These are phyloP conservation scores for Riptortus pedestris DNA, from an alignment of 1,140 invertebrate species.

Conservation along the genomic window DNA sequence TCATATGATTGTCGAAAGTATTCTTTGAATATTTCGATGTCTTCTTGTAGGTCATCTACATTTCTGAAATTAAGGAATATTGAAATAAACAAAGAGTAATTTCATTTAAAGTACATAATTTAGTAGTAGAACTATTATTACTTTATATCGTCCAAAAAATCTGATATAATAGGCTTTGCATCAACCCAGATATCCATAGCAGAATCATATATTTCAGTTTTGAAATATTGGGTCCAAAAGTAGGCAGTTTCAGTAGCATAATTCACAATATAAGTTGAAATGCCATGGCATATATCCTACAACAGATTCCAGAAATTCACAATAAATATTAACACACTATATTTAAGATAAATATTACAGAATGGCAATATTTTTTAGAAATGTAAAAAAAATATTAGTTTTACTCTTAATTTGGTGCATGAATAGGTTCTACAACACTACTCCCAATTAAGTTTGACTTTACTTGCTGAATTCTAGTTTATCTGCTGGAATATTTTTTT, in stretches of 20 bases:
- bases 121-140: slow-evolving; percentile 37
- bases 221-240: slow-evolving; percentile 54
- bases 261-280: slow-evolving; percentile 43
- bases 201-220: slow-evolving; percentile 50
- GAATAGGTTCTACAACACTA: too few relatives aligned
- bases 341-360: too few relatives aligned
- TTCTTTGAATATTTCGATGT: slow-evolving; percentile 54
- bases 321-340: too few relatives aligned
- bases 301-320: too few relatives aligned
- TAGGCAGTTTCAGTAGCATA: slow-evolving; percentile 46
- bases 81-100: too few relatives aligned
- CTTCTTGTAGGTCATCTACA: slow-evolving; percentile 56
- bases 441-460: too few relatives aligned
- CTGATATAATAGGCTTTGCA: slow-evolving; percentile 53
- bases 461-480: too few relatives aligned
- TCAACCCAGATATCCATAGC: slow-evolving; percentile 60
- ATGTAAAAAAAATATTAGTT: too few relatives aligned
- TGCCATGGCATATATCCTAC: slow-evolving; percentile 39
- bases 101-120: too few relatives aligned
- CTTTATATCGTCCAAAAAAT: slow-evolving; percentile 61
- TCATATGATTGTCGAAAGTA: slow-evolving; percentile 67
- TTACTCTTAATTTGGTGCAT: too few relatives aligned
- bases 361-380: too few relatives aligned
- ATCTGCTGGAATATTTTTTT: too few relatives aligned
- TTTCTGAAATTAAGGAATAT: slow-evolving; percentile 37